A percentile compares a stretch with the other conserved stretches of the same genome.
phyloP scores from a whole-genome alignment of 1,140 invertebrate genomes.

The Teleogryllus occipitalis region DNA sequence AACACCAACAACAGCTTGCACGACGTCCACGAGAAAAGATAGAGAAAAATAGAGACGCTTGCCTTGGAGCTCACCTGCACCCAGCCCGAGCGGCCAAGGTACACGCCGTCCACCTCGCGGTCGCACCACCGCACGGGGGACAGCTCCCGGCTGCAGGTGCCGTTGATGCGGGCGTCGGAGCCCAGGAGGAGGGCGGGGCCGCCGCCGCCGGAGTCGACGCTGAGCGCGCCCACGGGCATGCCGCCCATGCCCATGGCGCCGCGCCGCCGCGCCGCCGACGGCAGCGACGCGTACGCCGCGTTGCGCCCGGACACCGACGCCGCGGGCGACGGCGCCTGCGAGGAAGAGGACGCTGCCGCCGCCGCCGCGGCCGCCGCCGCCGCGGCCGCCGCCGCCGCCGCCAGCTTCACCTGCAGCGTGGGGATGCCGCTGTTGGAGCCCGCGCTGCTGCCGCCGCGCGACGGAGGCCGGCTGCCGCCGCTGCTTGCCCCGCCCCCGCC shows the following conservation, averaged over 20 bases:
- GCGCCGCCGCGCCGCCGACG: slow-evolving; percentile 6
- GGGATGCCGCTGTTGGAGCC: slow-evolving; percentile 33
- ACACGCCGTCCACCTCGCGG: slow-evolving; percentile 49
- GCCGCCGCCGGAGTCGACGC: slow-evolving; percentile 27
- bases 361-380: slow-evolving; percentile 26
- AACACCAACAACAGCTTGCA: not conserved
- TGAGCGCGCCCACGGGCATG: not conserved
- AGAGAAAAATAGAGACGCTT: slow-evolving; percentile 23
- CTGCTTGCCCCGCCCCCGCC: slow-evolving; percentile 20
- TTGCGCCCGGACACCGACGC: not conserved
- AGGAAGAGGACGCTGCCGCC: slow-evolving; percentile 20
- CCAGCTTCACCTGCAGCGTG: slow-evolving; percentile 29
- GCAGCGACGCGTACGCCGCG: slow-evolving; percentile 17
- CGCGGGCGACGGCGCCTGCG: not conserved
- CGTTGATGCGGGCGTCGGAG: slow-evolving; percentile 29
- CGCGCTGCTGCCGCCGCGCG: not conserved
- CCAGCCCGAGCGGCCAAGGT: slow-evolving; percentile 43
- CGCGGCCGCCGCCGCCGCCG: slow-evolving; percentile 32
- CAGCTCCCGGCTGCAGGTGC: slow-evolving; percentile 41
- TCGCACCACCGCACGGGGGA: slow-evolving; percentile 53
- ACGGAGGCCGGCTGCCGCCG: slow-evolving; percentile 31
- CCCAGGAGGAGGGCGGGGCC: slow-evolving; percentile 26
- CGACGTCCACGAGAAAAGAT: slow-evolving; percentile 4
- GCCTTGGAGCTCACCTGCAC: slow-evolving; percentile 32
- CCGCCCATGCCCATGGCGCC: not conserved